phyloP scores from a whole-genome alignment of 2,888 invertebrate species.

The Graphium colonna region DNA sequence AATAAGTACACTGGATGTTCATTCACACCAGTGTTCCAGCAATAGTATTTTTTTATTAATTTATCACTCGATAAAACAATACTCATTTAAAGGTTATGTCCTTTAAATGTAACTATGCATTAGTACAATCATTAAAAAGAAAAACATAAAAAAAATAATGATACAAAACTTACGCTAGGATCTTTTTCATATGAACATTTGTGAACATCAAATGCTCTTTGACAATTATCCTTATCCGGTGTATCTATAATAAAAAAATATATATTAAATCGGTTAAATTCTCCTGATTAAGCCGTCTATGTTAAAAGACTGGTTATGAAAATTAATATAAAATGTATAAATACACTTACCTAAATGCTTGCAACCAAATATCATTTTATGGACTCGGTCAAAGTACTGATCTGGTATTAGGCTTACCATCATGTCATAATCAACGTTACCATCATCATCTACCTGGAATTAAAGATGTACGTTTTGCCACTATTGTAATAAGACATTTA shows the following conservation, averaged over 20 bases:
- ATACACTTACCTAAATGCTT: slow-evolving; percentile 61
- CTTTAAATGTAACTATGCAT: no score
- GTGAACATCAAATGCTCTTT: slow-evolving; percentile 70
- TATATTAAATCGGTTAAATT: no score
- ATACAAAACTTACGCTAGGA: slow-evolving; percentile 59
- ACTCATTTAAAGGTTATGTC: no score
- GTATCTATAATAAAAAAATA: slow-evolving; percentile 56
- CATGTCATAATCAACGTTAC: slow-evolving; percentile 69
- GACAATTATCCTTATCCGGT: slow-evolving; percentile 62
- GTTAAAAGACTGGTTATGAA: no score
- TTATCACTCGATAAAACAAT: no score
- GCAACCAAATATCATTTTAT: slow-evolving; percentile 62
- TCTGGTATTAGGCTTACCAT: slow-evolving; percentile 70
- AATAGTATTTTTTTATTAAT: no score
- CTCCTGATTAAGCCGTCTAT: no score
- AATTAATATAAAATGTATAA: no score
- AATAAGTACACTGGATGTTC: no score
- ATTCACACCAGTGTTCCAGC: no score
- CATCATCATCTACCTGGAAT: slow-evolving; percentile 63
- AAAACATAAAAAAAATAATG: neutral
- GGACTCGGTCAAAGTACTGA: slow-evolving; percentile 56
- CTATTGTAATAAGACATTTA: no score
- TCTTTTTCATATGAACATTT: slow-evolving; percentile 67
- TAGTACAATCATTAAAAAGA: no score
- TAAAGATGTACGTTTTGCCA: neutral